Percentiles rank a stretch among this genome's conserved stretches.
Evolutionary conservation across 2,888 invertebrate species (phyloP).

Genomic region (Thymelicus lineola): DNA sequence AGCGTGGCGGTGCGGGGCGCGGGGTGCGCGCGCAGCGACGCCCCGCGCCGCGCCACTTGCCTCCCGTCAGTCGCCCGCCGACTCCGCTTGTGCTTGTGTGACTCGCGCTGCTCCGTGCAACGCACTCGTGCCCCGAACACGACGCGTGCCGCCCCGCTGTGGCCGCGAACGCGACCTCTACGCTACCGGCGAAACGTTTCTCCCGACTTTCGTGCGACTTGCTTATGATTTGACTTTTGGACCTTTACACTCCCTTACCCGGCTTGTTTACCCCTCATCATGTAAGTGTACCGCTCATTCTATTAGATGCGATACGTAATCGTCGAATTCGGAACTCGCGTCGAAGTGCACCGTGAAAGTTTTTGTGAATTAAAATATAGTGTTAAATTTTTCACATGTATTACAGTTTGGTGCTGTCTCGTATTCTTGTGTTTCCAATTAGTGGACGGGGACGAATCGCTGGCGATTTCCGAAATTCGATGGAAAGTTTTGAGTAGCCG

Average conservation of each 20-base stretch:
- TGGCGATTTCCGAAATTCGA: conserved; percentile 80
- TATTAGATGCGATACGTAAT: conserved; percentile 71
- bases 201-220: conserved; percentile 81
- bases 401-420: conserved; percentile 30
- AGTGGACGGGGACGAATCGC: conserved; percentile 63
- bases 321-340: conserved; percentile 82
- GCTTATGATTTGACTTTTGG: conserved; percentile 82
- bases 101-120: conserved; percentile 84
- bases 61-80: conserved; percentile 86
- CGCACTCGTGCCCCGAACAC: conserved; percentile 84
- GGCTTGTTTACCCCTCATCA: conserved; percentile 83
- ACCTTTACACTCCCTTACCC: conserved; percentile 80
- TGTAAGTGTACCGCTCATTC: conserved; percentile 83
- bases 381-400: conserved; percentile 48
- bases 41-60: conserved; percentile 77
- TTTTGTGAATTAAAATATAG: conserved; percentile 72
- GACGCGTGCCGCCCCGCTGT: conserved; percentile 84
- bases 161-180: conserved; percentile 87
- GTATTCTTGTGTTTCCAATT: conserved; percentile 50
- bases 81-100: conserved; percentile 85
- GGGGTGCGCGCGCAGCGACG: conserved; percentile 79
- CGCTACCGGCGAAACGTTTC: conserved; percentile 84
- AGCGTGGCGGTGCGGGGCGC: conserved; percentile 55
- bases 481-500: conserved; percentile 68
- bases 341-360: conserved; percentile 79